These are phyloP conservation scores for Silvanus unidentatus DNA, from an alignment of 2,888 invertebrate genomes.

Conservation along the genomic window DNA sequence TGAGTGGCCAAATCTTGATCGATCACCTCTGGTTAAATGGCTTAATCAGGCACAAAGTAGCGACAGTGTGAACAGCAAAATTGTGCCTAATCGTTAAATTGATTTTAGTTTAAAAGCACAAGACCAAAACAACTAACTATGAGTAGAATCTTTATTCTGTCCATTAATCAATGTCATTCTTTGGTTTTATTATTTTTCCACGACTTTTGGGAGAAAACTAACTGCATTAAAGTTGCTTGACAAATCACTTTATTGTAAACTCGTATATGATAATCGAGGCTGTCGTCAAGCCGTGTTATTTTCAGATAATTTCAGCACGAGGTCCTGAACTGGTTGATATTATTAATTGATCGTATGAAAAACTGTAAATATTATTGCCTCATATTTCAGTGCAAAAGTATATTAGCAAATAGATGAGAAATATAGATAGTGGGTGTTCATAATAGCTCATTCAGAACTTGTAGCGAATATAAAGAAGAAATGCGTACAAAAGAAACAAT, in stretches of 20 bases:
- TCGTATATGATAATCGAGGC: not conserved
- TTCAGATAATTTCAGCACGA: too few relatives aligned
- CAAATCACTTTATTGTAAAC: constrained; percentile 17
- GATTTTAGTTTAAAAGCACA: constrained; percentile 29
- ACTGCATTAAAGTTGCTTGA: constrained; percentile 22
- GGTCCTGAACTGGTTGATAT: too few relatives aligned
- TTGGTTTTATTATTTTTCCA: constrained; percentile 18
- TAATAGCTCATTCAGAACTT: too few relatives aligned
- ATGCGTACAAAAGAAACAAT: too few relatives aligned
- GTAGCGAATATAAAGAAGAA: too few relatives aligned
- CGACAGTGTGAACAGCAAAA: constrained; percentile 15
- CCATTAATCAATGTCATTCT: constrained; percentile 35
- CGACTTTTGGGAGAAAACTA: constrained; percentile 14
- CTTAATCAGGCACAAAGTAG: constrained; percentile 16
- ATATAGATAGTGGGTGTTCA: too few relatives aligned
- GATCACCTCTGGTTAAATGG: constrained; percentile 18
- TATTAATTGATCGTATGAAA: too few relatives aligned
- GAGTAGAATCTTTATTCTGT: constrained; percentile 31
- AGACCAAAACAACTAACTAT: constrained; percentile 15
- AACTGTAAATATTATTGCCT: too few relatives aligned
- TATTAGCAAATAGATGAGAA: too few relatives aligned
- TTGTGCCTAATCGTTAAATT: constrained; percentile 30
- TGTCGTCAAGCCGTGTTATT: too few relatives aligned
- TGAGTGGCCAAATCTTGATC: constrained; percentile 18
- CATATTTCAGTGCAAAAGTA: too few relatives aligned